Conservation (phyloP, 2,797 vertebrate species). For the Numenius phaeopus region DNA sequence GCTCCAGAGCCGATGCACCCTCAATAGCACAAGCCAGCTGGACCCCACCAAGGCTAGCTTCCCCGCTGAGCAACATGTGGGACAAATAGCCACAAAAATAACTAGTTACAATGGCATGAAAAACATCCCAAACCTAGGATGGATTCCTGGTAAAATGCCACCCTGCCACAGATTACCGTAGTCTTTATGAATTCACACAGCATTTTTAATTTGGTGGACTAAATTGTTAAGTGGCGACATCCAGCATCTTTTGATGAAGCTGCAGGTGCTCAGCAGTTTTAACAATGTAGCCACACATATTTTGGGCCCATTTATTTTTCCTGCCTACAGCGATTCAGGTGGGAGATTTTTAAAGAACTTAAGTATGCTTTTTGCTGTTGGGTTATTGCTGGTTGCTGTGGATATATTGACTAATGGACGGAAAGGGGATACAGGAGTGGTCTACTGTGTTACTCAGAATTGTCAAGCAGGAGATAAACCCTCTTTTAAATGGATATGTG, state of each 20-base stretch:
- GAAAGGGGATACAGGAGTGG: conserved; percentile 29
- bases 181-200: not conserved
- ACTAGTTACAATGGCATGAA: not conserved
- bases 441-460: conserved; percentile 34
- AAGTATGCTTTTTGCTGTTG: conserved; percentile 59
- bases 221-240: conserved; percentile 20
- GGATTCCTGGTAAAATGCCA: not conserved
- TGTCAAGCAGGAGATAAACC: conserved; percentile 43
- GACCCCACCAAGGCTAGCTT: not conserved
- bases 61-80: not conserved
- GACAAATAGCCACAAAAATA: not conserved
- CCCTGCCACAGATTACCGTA: not conserved
- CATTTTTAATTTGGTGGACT: not conserved
- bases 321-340: conserved; percentile 54
- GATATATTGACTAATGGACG: conserved; percentile 55
- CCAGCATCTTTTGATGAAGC: not conserved
- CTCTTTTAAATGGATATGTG: conserved; percentile 32
- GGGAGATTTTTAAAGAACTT: conserved; percentile 54
- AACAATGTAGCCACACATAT: not conserved
- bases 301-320: conserved; percentile 55
- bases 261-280: conserved; percentile 53
- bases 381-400: conserved; percentile 61
- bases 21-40: not conserved
- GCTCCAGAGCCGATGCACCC: not conserved
- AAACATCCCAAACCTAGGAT: not conserved